phyloP scores from a whole-genome alignment of 2,888 invertebrate species.

The Chrysotoxum bicinctum region DNA sequence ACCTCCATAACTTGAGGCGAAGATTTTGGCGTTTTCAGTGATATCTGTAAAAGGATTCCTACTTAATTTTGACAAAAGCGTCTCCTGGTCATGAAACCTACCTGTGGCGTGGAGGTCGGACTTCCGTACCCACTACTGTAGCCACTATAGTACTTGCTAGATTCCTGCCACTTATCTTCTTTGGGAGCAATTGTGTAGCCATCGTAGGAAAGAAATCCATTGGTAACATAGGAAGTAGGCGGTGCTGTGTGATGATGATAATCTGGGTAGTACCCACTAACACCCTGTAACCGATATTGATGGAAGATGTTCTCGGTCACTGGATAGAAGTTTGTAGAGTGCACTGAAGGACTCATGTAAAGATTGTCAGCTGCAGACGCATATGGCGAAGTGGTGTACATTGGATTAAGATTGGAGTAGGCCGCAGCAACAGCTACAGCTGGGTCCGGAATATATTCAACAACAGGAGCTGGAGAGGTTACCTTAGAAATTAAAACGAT shows the following conservation, averaged over 20 bases:
- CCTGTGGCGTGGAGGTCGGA: constrained; percentile 81
- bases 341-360: constrained; percentile 83
- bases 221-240: constrained; percentile 86
- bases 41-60: constrained; percentile 65
- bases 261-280: constrained; percentile 87
- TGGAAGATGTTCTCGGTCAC: constrained; percentile 93
- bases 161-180: constrained; percentile 82
- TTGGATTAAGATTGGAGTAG: constrained; percentile 90
- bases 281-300: constrained; percentile 93
- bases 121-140: constrained; percentile 81
- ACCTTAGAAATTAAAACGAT: constrained; percentile 71
- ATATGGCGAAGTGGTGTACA: constrained; percentile 89
- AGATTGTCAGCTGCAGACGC: constrained; percentile 84
- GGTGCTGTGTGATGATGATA: constrained; percentile 86
- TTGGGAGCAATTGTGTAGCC: constrained; percentile 83
- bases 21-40: constrained; percentile 81
- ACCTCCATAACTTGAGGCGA: constrained; percentile 82
- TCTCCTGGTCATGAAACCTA: constrained; percentile 67
- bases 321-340: constrained; percentile 88
- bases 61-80: constrained; percentile 46
- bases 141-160: constrained; percentile 83
- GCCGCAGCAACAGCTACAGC: constrained; percentile 87
- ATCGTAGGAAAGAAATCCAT: constrained; percentile 88
- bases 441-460: constrained; percentile 82
- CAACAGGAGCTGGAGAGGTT: constrained; percentile 80